phyloP scores from a whole-genome alignment of 2,888 invertebrate genomes.

The Cryptocephalus primarius region DNA sequence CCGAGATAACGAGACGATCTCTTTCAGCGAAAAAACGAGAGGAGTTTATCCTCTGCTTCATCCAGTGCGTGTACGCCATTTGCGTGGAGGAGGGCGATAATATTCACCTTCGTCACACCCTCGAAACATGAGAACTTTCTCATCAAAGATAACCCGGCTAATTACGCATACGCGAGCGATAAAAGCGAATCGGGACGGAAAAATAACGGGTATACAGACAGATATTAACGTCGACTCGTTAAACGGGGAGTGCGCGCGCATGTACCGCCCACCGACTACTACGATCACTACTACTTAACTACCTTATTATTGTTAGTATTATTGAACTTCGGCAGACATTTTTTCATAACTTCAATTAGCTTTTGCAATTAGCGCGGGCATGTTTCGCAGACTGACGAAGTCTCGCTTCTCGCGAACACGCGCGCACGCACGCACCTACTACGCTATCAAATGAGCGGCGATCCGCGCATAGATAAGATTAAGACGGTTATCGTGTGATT shows the following conservation, averaged over 20 bases:
- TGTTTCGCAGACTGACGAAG: not conserved
- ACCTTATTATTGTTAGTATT: not conserved
- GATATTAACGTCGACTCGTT: no score
- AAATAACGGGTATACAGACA: no score
- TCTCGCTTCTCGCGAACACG: not conserved
- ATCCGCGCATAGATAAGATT: no score
- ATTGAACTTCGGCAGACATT: constrained; percentile 6
- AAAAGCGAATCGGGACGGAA: no score
- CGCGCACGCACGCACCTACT: not conserved
- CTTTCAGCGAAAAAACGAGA: not conserved
- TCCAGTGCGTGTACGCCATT: no score
- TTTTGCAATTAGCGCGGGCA: not conserved
- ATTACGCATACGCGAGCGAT: no score
- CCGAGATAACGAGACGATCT: no score
- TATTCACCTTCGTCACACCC: not conserved
- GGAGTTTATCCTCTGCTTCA: not conserved
- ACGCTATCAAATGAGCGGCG: not conserved
- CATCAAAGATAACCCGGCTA: not conserved
- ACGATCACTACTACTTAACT: no score
- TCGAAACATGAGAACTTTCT: not conserved
- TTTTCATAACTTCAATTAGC: constrained; percentile 9
- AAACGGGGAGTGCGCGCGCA: no score
- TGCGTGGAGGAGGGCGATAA: no score
- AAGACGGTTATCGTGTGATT: no score
- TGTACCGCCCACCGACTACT: no score